A percentile compares a stretch with the other conserved stretches of the same genome.
Evolutionary conservation across 2,888 invertebrate genomes (phyloP).

Genomic region (Drosophila rubida): DNA sequence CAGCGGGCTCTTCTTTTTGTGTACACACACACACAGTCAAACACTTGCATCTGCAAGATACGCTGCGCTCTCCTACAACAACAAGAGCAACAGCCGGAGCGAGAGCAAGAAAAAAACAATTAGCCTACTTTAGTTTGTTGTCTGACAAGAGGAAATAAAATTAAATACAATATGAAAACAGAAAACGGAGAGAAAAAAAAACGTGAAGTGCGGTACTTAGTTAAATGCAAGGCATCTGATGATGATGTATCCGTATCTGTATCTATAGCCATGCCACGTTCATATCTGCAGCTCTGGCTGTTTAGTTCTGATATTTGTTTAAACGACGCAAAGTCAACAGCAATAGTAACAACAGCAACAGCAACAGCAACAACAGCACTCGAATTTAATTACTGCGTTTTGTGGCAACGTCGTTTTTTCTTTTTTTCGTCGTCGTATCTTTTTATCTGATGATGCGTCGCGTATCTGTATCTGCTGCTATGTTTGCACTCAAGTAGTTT

Average conservation of each 20-base stretch:
- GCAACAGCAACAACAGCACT: slow-evolving; percentile 37
- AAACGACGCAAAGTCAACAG: slow-evolving; percentile 46
- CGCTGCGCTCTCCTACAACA: slow-evolving; percentile 60
- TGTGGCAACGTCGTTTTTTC: slow-evolving; percentile 30
- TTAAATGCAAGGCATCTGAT: slow-evolving; percentile 47
- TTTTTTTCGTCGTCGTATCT: slow-evolving; percentile 48
- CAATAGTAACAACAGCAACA: slow-evolving; percentile 39
- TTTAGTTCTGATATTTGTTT: slow-evolving; percentile 46
- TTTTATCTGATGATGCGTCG: slow-evolving; percentile 75
- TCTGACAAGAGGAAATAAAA: slow-evolving; percentile 80
- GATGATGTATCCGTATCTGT: slow-evolving; percentile 19
- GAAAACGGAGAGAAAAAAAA: slow-evolving; percentile 17
- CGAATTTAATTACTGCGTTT: slow-evolving; percentile 76
- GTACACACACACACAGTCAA: slow-evolving; percentile 38
- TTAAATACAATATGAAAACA: slow-evolving; percentile 73
- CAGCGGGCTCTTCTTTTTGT: slow-evolving; percentile 29
- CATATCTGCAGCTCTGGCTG: slow-evolving; percentile 26
- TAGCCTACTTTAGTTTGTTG: slow-evolving; percentile 79
- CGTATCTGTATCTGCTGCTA: slow-evolving; percentile 48
- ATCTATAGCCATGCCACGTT: slow-evolving; percentile 7
- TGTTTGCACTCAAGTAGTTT: slow-evolving; percentile 54
- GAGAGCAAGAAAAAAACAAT: slow-evolving; percentile 58
- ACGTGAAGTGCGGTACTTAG: slow-evolving; percentile 46
- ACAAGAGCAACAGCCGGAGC: not conserved
- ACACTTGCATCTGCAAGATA: slow-evolving; percentile 55